phyloP scores from a whole-genome alignment of 2,797 vertebrate genomes.

The Antrozous pallidus region DNA sequence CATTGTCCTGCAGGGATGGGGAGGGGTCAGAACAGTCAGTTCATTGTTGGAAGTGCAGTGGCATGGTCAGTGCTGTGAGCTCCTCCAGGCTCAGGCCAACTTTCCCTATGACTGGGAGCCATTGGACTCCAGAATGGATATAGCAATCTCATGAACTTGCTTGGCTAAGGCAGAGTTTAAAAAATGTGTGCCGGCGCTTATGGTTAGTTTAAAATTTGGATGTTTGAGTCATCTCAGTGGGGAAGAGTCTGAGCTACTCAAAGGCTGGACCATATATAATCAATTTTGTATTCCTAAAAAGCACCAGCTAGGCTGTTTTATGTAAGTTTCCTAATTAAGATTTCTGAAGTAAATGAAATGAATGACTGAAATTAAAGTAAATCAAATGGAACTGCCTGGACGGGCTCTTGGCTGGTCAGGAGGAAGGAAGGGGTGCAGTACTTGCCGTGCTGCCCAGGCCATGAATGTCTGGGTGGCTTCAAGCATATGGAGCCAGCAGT shows the following conservation, averaged over 20 bases:
- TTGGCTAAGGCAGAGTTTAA: neutral
- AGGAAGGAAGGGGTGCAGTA: neutral
- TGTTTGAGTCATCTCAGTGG: neutral
- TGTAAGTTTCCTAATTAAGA: neutral
- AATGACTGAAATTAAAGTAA: neutral
- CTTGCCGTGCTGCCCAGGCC: too few species aligned
- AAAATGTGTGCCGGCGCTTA: neutral
- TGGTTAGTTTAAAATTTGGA: neutral
- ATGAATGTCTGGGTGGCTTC: neutral
- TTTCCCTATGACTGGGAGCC: neutral
- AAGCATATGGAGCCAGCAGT: fast-evolving
- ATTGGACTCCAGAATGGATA: neutral
- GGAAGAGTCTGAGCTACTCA: neutral
- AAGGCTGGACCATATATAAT: neutral
- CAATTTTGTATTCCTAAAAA: neutral
- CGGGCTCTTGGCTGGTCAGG: fast-evolving
- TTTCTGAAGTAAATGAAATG: neutral
- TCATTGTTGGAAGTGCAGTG: neutral
- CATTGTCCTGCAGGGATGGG: neutral
- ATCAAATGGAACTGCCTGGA: neutral
- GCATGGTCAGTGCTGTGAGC: too few species aligned
- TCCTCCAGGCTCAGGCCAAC: neutral
- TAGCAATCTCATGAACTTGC: fast-evolving
- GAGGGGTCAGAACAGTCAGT: too few species aligned
- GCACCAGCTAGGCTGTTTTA: neutral